These are phyloP conservation scores for Xerus rutilus DNA, from an alignment of 2,797 vertebrate genomes.

Conservation along the genomic window DNA sequence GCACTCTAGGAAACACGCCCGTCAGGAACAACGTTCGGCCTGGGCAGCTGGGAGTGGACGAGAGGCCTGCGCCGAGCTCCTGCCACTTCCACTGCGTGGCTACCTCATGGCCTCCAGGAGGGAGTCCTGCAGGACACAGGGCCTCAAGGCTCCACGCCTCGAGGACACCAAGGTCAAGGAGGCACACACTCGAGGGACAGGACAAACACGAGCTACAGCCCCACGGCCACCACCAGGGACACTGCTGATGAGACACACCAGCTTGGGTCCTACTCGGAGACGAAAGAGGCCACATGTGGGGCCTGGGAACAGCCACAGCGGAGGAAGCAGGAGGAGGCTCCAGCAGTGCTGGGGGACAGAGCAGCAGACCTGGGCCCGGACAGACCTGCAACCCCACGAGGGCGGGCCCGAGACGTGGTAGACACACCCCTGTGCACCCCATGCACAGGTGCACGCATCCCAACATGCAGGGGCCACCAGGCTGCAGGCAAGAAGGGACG, in stretches of 20 bases:
- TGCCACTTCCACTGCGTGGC: background rate
- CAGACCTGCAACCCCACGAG: background rate
- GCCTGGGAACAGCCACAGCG: too few relatives aligned
- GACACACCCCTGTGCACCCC: background rate
- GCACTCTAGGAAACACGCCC: rapidly evolving
- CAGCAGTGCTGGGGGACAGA: background rate
- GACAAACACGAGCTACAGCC: background rate
- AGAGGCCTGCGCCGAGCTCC: background rate
- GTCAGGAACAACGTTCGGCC: background rate
- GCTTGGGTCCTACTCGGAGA: rapidly evolving
- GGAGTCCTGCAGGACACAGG: background rate
- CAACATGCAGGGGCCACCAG: background rate
- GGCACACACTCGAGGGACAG: too few relatives aligned
- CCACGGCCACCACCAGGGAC: rapidly evolving
- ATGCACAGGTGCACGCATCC: too few relatives aligned
- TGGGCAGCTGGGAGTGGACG: background rate
- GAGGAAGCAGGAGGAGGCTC: too few relatives aligned
- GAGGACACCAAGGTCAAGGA: background rate
- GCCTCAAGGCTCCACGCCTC: background rate
- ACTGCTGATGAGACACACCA: rapidly evolving
- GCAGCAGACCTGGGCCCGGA: too few relatives aligned
- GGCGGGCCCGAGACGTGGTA: too few relatives aligned
- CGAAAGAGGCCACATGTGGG: rapidly evolving
- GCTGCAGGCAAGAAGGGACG: rapidly evolving
- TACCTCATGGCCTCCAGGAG: background rate